These are phyloP conservation scores for Trichonephila inaurata DNA, from an alignment of 1,140 invertebrate genomes.

Conservation along the genomic window DNA sequence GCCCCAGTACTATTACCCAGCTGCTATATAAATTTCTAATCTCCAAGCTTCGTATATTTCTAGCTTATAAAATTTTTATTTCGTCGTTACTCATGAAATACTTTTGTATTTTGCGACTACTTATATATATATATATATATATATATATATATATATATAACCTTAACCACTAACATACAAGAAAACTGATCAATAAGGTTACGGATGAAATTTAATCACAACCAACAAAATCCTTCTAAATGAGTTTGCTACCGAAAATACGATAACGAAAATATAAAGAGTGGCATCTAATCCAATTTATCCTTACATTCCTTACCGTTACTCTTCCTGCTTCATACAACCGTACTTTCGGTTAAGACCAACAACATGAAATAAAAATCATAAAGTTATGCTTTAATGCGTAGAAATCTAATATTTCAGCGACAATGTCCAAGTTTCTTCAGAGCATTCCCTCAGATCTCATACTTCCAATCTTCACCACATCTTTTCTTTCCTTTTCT, in stretches of 20 bases:
- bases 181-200: neutral
- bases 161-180: neutral
- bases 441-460: neutral
- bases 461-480: constrained; percentile 1
- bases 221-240: constrained; percentile 21
- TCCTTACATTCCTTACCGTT: neutral
- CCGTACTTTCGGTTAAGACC: neutral
- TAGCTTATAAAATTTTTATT: too few species aligned
- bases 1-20: too few species aligned
- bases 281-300: constrained; percentile 27
- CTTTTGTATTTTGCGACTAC: too few species aligned
- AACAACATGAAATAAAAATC: constrained; percentile 38
- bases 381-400: constrained; percentile 5
- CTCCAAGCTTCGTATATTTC: too few species aligned
- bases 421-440: neutral
- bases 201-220: constrained; percentile 47
- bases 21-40: too few species aligned
- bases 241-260: constrained; percentile 45
- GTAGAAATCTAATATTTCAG: neutral
- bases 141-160: too few species aligned
- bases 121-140: too few species aligned
- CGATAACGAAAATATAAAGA: constrained; percentile 39
- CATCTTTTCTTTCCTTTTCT: neutral
- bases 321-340: neutral
- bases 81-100: too few species aligned